Evolutionary conservation across 2,888 invertebrate species (phyloP), one percentile per base, ranked within the genome.

Genomic region (Ptychoptera albimana): DNA sequence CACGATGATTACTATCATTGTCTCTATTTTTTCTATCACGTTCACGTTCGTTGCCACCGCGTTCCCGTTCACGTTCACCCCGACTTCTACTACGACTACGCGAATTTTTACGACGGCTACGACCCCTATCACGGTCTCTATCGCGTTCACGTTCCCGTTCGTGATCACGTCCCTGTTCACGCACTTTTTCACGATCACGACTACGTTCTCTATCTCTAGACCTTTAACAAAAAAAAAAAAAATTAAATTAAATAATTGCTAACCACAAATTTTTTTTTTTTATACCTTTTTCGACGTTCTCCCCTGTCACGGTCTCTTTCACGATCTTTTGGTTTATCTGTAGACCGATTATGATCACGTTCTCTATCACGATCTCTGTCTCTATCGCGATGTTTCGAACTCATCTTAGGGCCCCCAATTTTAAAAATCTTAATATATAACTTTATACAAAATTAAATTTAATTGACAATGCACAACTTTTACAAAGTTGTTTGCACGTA

Each of bases 351-450:
- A 50, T 47, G 50, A 54, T 42, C 46, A 52, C 50, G 43, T 2
- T 58, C 59, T 54, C 58, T 41, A 51, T 61, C 60, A 9, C 61
- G 60, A 47, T 64, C 67, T 2, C 62, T 58, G 36, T 52, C 52
- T 37, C 47, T 47, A 23, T 50, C 49, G 37, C 57, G 57, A 34
- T 55, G 52, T 38, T 53, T 52, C 11, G 48, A 53, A 37, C 54
- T 53, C 35, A 55, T 62, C 50, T 52, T 60, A 23, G 23, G 23
- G 23, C 23, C 23, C 23, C 23, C 23, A 23, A 23, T 23, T 23
- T 23, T 23, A 23, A 23, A 23, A 23, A 23, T 23, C 7, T 23
- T 23, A 23, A 23, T 23, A 23, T 23, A 23, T 23, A 5, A 23
- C 23, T 23, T 5, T 23, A 23, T 7, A 23, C 23, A 23, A 23